These are phyloP conservation scores for Troides helena DNA, from an alignment of 2,888 invertebrate species.

Conservation along the genomic window DNA sequence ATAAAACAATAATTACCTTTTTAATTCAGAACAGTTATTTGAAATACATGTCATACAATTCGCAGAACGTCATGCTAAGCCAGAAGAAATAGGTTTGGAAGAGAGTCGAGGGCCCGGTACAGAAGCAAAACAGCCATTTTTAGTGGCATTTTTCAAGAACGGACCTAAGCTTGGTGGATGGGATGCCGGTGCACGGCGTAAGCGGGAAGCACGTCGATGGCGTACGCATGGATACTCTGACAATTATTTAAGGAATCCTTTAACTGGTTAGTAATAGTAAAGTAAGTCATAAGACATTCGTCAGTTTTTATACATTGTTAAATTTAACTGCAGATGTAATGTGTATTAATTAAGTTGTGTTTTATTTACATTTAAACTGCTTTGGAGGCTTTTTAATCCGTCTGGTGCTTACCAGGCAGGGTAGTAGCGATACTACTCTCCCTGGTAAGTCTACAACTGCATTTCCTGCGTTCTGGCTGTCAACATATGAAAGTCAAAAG, in stretches of 20 bases:
- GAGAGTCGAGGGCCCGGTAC: conserved; percentile 82
- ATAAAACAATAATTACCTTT: background rate
- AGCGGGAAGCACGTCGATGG: conserved; percentile 80
- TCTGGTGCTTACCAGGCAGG: too few relatives aligned
- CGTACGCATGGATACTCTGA: conserved; percentile 73
- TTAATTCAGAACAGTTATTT: background rate
- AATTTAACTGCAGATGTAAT: too few relatives aligned
- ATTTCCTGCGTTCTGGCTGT: too few relatives aligned
- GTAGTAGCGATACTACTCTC: too few relatives aligned
- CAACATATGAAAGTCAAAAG: too few relatives aligned
- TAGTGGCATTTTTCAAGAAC: conserved; percentile 93
- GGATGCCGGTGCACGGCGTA: conserved; percentile 79
- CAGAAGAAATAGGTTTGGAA: conserved; percentile 91
- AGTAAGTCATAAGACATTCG: background rate
- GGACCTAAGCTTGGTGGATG: conserved; percentile 74
- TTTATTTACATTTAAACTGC: too few relatives aligned
- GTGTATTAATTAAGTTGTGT: too few relatives aligned
- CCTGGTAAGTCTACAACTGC: too few relatives aligned
- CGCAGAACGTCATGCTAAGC: conserved; percentile 88
- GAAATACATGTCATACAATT: background rate
- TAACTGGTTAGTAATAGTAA: conserved; percentile 65
- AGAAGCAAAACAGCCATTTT: conserved; percentile 93
- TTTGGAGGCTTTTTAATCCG: too few relatives aligned
- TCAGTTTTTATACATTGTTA: too few relatives aligned
- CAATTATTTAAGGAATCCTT: conserved; percentile 78